These are phyloP conservation scores for Oophaga sylvatica DNA, from an alignment of 2,797 vertebrate species.

Conservation along the genomic window DNA sequence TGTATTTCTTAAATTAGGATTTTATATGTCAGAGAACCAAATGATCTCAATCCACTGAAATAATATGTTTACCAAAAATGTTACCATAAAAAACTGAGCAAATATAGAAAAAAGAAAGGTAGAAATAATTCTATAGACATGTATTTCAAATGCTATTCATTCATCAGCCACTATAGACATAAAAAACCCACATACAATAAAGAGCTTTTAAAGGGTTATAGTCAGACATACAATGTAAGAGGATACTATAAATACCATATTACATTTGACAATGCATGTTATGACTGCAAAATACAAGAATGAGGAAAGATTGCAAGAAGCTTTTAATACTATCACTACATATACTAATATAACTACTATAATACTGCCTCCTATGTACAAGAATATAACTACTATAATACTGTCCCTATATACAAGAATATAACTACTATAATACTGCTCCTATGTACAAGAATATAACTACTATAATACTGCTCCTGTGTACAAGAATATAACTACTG, in stretches of 20 bases:
- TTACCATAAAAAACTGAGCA: background rate
- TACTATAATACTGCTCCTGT: background rate
- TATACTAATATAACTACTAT: background rate
- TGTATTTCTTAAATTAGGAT: background rate
- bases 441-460: too few relatives aligned
- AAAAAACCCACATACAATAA: too few relatives aligned
- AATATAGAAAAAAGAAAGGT: background rate
- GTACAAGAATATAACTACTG: too few relatives aligned
- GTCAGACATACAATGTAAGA: background rate
- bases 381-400: background rate
- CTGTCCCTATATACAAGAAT: background rate
- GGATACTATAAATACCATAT: background rate
- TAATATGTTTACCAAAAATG: background rate
- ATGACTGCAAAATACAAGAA: background rate
- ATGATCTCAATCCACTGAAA: background rate
- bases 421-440: background rate
- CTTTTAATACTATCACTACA: background rate
- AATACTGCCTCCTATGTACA: background rate
- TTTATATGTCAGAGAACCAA: too few relatives aligned
- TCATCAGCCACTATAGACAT: background rate
- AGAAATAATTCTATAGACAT: background rate
- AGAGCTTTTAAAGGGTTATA: background rate
- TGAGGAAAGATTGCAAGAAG: background rate
- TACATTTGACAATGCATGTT: background rate
- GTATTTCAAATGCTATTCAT: background rate